phyloP scores from a whole-genome alignment of 2,888 invertebrate genomes.

The Polydrusus pterygomalis region DNA sequence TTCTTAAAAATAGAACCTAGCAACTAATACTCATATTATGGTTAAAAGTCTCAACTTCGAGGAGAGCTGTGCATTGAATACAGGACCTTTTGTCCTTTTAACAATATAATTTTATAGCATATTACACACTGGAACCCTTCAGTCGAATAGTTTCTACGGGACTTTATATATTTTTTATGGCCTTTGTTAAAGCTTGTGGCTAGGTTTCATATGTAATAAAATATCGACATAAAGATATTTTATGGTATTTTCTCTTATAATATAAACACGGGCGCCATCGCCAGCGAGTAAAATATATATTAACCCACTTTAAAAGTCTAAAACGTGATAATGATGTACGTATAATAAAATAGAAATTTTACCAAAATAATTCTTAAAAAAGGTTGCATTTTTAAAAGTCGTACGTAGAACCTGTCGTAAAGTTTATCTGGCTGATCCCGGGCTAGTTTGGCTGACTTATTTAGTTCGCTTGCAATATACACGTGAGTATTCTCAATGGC shows the following conservation, averaged over 20 bases:
- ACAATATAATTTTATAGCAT: constrained; percentile 1
- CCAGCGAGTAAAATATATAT: not conserved
- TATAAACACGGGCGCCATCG: not conserved
- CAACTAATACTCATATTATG: too few species aligned
- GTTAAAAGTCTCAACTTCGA: not conserved
- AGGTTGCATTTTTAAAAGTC: too few species aligned
- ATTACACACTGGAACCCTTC: not conserved
- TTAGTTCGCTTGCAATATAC: too few species aligned
- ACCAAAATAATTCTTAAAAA: too few species aligned
- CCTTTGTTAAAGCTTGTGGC: not conserved
- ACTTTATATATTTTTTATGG: constrained; percentile 10
- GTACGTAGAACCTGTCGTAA: too few species aligned
- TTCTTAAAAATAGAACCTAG: too few species aligned
- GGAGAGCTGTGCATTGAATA: not conserved
- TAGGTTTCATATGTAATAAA: constrained; percentile 10
- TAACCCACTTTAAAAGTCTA: too few species aligned
- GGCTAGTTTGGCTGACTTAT: too few species aligned
- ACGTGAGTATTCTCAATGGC: too few species aligned
- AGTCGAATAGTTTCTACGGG: not conserved
- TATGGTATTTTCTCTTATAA: not conserved
- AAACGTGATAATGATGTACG: too few species aligned
- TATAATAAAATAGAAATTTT: too few species aligned
- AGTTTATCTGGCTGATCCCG: too few species aligned
- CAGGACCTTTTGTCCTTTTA: not conserved
- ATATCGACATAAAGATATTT: constrained; percentile 1